phyloP scores from a whole-genome alignment of 2,888 invertebrate species.

The Gonocerus acuteangulatus region DNA sequence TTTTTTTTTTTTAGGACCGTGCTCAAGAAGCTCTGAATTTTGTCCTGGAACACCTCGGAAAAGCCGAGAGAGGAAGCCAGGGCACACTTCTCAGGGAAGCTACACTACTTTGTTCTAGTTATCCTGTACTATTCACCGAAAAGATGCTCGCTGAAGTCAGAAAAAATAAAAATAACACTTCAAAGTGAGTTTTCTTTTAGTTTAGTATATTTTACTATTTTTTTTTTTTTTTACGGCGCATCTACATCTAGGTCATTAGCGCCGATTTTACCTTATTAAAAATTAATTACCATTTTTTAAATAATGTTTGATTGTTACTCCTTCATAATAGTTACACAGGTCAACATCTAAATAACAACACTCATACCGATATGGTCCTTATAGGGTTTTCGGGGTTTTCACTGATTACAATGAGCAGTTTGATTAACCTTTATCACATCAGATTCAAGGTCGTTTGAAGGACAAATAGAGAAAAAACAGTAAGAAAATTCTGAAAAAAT shows the following conservation, averaged over 20 bases:
- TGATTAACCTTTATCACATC: too few relatives aligned
- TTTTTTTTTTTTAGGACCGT: conserved; percentile 53
- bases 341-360: too few relatives aligned
- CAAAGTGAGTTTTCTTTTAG: conserved; percentile 35
- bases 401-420: too few relatives aligned
- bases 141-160: conserved; percentile 66
- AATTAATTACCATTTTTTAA: neutral
- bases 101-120: conserved; percentile 68
- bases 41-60: conserved; percentile 64
- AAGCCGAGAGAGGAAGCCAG: conserved; percentile 64
- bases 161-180: conserved; percentile 36
- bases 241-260: too few relatives aligned
- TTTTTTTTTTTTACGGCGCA: too few relatives aligned
- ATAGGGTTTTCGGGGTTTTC: too few relatives aligned
- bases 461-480: too few relatives aligned
- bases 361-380: too few relatives aligned
- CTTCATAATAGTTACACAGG: neutral
- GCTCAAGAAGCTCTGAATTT: conserved; percentile 76
- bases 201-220: too few relatives aligned
- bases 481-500: too few relatives aligned
- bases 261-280: neutral
- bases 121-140: conserved; percentile 72
- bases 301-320: neutral
- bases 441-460: too few relatives aligned
- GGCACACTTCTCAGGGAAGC: conserved; percentile 71